Conservation (phyloP, 2,113 vertebrate species). For the Mohoua ochrocephala region DNA sequence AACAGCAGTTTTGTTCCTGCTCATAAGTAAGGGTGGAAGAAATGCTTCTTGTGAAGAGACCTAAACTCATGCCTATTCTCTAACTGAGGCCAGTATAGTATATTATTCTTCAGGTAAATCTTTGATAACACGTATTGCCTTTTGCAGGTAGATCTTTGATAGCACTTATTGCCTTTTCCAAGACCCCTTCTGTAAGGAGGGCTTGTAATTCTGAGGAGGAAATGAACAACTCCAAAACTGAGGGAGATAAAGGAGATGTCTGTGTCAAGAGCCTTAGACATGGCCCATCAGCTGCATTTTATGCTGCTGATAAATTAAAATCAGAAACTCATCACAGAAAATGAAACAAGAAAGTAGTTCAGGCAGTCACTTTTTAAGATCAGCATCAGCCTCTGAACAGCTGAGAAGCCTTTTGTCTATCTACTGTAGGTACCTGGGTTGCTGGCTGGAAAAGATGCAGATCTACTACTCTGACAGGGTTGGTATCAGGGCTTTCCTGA, state of each 20-base stretch:
- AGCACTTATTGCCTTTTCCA: background rate
- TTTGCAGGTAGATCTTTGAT: slow-evolving; percentile 3
- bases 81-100: background rate
- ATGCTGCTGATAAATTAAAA: slow-evolving; percentile 20
- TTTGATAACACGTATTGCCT: slow-evolving; percentile 14
- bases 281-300: background rate
- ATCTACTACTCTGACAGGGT: background rate
- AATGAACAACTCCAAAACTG: background rate
- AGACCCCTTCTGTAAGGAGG: background rate
- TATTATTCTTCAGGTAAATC: slow-evolving; percentile 21
- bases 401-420: background rate
- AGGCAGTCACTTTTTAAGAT: background rate
- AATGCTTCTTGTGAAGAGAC: background rate
- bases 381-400: background rate
- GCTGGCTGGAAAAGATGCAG: background rate
- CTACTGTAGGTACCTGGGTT: background rate
- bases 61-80: background rate
- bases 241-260: background rate
- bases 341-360: background rate
- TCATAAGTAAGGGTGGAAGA: slow-evolving; percentile 8
- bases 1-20: slow-evolving; percentile 36
- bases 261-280: background rate
- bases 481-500: background rate
- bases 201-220: slow-evolving; percentile 5
- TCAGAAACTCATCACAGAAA: slow-evolving; percentile 2